Percentiles rank a stretch among this genome's conserved stretches.
phyloP scores from a whole-genome alignment of 2,797 vertebrate genomes.

The Hippoglossus hippoglossus region DNA sequence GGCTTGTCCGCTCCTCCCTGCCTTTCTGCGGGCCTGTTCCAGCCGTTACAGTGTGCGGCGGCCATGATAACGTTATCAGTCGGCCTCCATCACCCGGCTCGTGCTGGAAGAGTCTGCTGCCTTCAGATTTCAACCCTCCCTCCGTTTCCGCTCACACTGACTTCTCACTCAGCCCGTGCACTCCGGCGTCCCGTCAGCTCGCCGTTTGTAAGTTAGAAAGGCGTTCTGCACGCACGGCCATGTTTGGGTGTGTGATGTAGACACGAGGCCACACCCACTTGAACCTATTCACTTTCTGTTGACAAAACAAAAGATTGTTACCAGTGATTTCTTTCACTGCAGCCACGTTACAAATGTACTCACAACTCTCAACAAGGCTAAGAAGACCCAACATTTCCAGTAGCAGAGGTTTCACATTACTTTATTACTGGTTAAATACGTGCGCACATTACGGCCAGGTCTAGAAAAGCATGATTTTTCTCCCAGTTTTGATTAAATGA shows the following conservation, averaged over 20 bases:
- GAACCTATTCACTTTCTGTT: constrained; percentile 6
- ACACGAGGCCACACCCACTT: constrained; percentile 10
- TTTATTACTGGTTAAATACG: too few species aligned
- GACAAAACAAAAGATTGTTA: constrained; percentile 40
- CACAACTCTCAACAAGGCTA: too few species aligned
- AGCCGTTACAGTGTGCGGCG: constrained; percentile 89
- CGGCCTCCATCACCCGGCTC: constrained; percentile 73
- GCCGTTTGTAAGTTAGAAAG: constrained; percentile 34
- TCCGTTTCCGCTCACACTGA: constrained; percentile 21
- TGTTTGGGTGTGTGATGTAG: constrained; percentile 51
- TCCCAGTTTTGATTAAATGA: too few species aligned
- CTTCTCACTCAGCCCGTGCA: constrained; percentile 5
- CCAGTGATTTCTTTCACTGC: constrained; percentile 16
- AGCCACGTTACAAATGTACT: too few species aligned
- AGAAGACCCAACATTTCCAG: too few species aligned
- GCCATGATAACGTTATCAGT: constrained; percentile 92
- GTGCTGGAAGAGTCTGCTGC: constrained; percentile 55
- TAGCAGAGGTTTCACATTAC: too few species aligned
- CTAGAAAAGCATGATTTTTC: too few species aligned
- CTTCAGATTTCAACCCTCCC: constrained; percentile 54
- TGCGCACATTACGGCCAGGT: too few species aligned
- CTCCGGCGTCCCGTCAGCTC: constrained; percentile 30
- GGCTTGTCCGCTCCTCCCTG: constrained; percentile 73
- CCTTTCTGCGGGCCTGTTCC: constrained; percentile 45
- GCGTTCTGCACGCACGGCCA: constrained; percentile 30